Evolutionary conservation across 2,888 invertebrate species (phyloP).

Genomic region (Tetropium fuscum): DNA sequence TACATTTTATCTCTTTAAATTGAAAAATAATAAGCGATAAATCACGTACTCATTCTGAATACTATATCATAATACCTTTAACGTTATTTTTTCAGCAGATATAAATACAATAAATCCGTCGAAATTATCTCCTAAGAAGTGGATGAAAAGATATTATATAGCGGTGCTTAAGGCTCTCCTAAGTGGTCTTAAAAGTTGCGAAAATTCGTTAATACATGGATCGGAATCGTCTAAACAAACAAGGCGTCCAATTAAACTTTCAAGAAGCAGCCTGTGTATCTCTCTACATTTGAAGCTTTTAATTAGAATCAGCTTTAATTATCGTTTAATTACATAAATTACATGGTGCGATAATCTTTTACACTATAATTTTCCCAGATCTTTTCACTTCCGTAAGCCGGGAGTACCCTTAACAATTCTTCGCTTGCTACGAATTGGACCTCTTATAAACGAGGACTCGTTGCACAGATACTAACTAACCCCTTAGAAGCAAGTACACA

Average conservation of each 20-base stretch:
- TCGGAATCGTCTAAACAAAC: slow-evolving; percentile 28
- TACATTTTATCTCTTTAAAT: too few relatives aligned
- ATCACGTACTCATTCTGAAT: neutral
- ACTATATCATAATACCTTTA: neutral
- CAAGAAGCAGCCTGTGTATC: slow-evolving; percentile 43
- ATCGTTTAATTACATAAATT: slow-evolving; percentile 52
- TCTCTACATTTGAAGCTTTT: slow-evolving; percentile 51
- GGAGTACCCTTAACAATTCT: slow-evolving; percentile 7
- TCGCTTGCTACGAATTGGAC: slow-evolving; percentile 12
- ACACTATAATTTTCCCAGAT: slow-evolving; percentile 42
- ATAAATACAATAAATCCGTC: neutral
- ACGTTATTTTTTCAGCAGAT: neutral
- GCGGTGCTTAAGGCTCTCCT: neutral
- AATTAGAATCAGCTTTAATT: slow-evolving; percentile 52
- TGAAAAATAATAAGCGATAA: too few relatives aligned
- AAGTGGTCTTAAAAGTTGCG: slow-evolving; percentile 28
- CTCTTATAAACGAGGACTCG: slow-evolving; percentile 24
- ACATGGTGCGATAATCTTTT: slow-evolving; percentile 39
- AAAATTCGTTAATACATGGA: slow-evolving; percentile 30
- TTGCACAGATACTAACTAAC: too few relatives aligned
- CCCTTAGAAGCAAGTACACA: too few relatives aligned
- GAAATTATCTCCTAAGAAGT: neutral
- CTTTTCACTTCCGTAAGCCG: slow-evolving; percentile 28
- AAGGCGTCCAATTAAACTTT: slow-evolving; percentile 47
- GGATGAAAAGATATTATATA: slow-evolving; percentile 2